These are phyloP conservation scores for Pollimyrus isidori DNA, from an alignment of 2,113 vertebrate species.

Conservation along the genomic window DNA sequence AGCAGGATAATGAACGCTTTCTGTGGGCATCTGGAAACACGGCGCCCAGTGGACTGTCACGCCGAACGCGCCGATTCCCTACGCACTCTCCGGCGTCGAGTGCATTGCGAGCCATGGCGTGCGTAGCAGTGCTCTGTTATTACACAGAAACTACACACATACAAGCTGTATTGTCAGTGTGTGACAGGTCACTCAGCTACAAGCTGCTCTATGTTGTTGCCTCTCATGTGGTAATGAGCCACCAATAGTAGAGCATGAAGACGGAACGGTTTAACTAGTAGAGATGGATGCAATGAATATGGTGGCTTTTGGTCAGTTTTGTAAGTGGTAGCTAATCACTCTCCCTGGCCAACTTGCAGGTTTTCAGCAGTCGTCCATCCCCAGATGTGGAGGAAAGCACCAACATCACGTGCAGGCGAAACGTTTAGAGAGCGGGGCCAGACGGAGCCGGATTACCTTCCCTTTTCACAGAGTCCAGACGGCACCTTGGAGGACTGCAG, in stretches of 20 bases:
- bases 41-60: neutral
- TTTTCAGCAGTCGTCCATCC: constrained; percentile 16
- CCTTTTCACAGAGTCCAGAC: neutral
- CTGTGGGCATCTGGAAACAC: neutral
- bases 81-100: neutral
- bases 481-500: neutral
- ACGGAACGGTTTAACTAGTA: neutral
- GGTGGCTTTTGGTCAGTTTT: neutral
- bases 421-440: neutral
- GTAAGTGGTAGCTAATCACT: neutral
- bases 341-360: neutral
- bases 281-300: neutral
- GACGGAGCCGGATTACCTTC: constrained; percentile 8
- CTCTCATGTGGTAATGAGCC: neutral
- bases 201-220: neutral
- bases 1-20: neutral
- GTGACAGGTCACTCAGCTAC: neutral
- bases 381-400: constrained; percentile 7
- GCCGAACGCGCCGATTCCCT: neutral
- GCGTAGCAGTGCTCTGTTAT: neutral
- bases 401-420: neutral
- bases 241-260: neutral
- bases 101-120: neutral
- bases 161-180: neutral
- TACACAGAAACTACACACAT: neutral